These are phyloP conservation scores for Isurus oxyrinchus DNA, from an alignment of 2,113 vertebrate genomes.

Conservation along the genomic window DNA sequence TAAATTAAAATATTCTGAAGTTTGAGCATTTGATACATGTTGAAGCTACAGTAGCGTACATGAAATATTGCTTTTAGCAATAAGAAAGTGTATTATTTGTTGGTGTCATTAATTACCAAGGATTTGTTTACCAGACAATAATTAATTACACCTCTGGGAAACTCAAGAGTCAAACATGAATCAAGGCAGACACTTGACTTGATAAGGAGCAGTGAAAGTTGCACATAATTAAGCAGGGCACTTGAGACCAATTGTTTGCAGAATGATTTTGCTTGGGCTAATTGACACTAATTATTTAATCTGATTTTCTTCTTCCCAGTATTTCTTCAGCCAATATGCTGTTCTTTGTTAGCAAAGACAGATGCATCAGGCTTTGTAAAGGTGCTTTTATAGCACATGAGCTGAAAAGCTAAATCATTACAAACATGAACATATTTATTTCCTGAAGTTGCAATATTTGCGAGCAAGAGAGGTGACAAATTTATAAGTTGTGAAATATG, in stretches of 20 bases:
- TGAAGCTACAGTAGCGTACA: neutral
- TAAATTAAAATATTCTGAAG: conserved; percentile 23
- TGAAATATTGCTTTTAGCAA: conserved; percentile 41
- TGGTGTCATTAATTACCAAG: conserved; percentile 68
- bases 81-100: conserved; percentile 62
- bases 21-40: conserved; percentile 23
- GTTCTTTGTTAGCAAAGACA: conserved; percentile 48
- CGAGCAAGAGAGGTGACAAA: neutral
- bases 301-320: conserved; percentile 83
- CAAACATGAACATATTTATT: conserved; percentile 5
- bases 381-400: neutral
- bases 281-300: conserved; percentile 99
- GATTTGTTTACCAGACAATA: conserved; percentile 90
- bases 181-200: conserved; percentile 76
- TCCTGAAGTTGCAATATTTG: neutral
- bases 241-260: conserved; percentile 98
- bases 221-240: conserved; percentile 95
- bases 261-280: conserved; percentile 95
- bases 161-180: conserved; percentile 87
- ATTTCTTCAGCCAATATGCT: conserved; percentile 56
- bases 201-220: conserved; percentile 92
- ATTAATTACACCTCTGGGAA: conserved; percentile 98
- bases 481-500: neutral
- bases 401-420: conserved; percentile 14
- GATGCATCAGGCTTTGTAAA: conserved; percentile 36